A percentile compares a stretch with the other conserved stretches of the same genome.
phyloP scores from a whole-genome alignment of 2,113 vertebrate genomes.

The Sclerurus mexicanus region DNA sequence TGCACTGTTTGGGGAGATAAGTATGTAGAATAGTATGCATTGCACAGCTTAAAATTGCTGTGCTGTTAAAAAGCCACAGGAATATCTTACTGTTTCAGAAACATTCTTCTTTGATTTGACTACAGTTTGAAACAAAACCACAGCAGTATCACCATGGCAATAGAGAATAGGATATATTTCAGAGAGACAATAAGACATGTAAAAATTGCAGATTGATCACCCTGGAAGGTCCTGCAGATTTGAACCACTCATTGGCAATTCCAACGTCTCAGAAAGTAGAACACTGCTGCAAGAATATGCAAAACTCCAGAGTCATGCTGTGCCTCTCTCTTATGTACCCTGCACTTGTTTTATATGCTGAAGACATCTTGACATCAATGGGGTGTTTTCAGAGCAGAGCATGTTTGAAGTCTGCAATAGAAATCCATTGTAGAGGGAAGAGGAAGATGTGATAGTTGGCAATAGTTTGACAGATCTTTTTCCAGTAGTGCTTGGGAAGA shows the following conservation, averaged over 20 bases:
- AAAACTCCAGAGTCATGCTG: constrained; percentile 20
- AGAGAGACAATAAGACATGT: background rate
- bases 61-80: background rate
- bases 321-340: background rate
- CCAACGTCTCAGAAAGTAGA: constrained; percentile 13
- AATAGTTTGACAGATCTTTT: background rate
- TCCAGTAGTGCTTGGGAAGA: background rate
- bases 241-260: background rate
- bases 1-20: background rate
- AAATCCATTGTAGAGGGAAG: background rate
- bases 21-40: background rate
- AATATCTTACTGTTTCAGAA: background rate
- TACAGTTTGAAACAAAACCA: background rate
- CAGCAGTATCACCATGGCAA: background rate
- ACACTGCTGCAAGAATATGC: background rate
- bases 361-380: constrained; percentile 34
- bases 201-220: background rate
- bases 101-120: background rate
- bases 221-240: constrained; percentile 16
- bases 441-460: background rate
- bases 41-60: background rate
- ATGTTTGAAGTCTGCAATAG: constrained; percentile 14
- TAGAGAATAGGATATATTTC: background rate
- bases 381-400: background rate
- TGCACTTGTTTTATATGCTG: constrained; percentile 14